These are phyloP conservation scores for Ferrisia virgata DNA, from an alignment of 2,888 invertebrate genomes.

Conservation along the genomic window DNA sequence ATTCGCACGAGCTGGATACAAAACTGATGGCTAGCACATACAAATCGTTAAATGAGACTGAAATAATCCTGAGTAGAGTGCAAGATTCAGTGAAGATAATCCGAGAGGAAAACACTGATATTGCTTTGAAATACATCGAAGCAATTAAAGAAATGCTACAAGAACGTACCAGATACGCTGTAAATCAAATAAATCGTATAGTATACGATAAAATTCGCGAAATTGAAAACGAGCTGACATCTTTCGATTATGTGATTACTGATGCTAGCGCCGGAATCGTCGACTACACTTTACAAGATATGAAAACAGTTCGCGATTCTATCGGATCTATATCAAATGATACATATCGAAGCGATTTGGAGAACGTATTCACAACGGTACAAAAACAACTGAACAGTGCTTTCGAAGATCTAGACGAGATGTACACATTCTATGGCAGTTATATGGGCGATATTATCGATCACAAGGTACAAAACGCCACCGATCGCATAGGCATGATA, in stretches of 20 bases:
- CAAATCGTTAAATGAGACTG: not conserved
- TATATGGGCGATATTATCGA: constrained; percentile 19
- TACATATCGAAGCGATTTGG: not conserved
- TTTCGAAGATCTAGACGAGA: not conserved
- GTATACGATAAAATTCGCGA: constrained; percentile 26
- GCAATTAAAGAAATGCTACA: constrained; percentile 19
- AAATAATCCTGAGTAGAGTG: not conserved
- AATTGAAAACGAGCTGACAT: constrained; percentile 13
- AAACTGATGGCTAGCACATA: not conserved
- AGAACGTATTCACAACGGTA: not conserved
- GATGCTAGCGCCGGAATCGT: not conserved
- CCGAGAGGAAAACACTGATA: not conserved
- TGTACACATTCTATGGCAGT: constrained; percentile 32
- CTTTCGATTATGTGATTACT: not conserved
- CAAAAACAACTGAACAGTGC: not conserved
- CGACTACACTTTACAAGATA: constrained; percentile 3
- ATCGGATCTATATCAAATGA: not conserved
- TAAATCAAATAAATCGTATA: not conserved
- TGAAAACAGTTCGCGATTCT: not conserved
- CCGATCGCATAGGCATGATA: constrained; percentile 19
- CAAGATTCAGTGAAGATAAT: not conserved
- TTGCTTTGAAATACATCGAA: not conserved
- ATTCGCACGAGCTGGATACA: not conserved
- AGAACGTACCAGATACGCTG: not conserved
- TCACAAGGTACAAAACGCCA: constrained; percentile 29